phyloP scores from a whole-genome alignment of 2,888 invertebrate genomes.

The Hemistola chrysoprasaria region DNA sequence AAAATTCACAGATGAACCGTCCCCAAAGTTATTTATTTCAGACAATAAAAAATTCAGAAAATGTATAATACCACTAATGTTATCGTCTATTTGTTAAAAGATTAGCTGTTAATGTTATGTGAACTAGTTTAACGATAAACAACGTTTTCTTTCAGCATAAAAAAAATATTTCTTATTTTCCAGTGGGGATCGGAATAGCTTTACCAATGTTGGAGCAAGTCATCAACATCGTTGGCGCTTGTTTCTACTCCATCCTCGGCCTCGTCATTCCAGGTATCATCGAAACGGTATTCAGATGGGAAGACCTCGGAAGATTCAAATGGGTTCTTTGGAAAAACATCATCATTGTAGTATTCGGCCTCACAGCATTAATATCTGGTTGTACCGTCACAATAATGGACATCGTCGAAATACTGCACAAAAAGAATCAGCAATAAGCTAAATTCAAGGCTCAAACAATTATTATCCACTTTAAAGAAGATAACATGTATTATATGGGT shows the following conservation, averaged over 20 bases:
- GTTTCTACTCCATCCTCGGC: slow-evolving; percentile 88
- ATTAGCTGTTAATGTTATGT: too few species aligned
- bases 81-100: too few species aligned
- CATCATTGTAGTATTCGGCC: slow-evolving; percentile 81
- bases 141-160: too few species aligned
- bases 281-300: slow-evolving; percentile 87
- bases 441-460: background rate
- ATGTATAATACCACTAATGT: too few species aligned
- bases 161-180: slow-evolving; percentile 35
- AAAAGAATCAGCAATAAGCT: slow-evolving; percentile 13
- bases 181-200: slow-evolving; percentile 70
- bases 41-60: too few species aligned
- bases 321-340: slow-evolving; percentile 88
- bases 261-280: slow-evolving; percentile 88
- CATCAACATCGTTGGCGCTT: slow-evolving; percentile 72
- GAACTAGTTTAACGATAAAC: too few species aligned
- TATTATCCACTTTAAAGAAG: background rate
- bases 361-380: slow-evolving; percentile 85
- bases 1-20: too few species aligned
- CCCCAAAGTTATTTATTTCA: too few species aligned
- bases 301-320: slow-evolving; percentile 84
- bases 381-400: slow-evolving; percentile 70
- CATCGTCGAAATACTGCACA: slow-evolving; percentile 55
- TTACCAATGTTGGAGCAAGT: slow-evolving; percentile 76
- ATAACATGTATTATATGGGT: too few species aligned